Evolutionary conservation across 2,113 vertebrate species (phyloP).

Genomic region (Anhinga anhinga): DNA sequence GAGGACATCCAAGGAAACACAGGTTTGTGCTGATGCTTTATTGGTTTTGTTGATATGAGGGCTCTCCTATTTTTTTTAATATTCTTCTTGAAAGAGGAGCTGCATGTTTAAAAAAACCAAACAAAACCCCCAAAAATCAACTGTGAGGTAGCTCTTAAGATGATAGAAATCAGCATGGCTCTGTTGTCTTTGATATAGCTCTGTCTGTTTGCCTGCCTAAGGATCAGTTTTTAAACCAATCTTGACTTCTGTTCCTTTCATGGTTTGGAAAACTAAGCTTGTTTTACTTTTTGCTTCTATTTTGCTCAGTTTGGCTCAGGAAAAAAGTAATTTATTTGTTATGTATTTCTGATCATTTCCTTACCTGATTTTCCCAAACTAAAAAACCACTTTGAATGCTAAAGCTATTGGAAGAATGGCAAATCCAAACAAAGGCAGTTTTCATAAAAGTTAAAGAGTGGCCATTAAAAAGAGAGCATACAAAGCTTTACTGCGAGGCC

Average conservation of each 20-base stretch:
- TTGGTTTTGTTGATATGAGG: not conserved
- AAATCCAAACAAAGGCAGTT: not conserved
- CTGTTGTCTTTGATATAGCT: not conserved
- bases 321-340: not conserved
- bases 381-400: not conserved
- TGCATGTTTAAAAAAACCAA: not conserved
- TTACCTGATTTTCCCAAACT: not conserved
- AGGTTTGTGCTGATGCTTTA: conserved; percentile 73
- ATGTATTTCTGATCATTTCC: not conserved
- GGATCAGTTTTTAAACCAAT: not conserved
- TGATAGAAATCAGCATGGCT: not conserved
- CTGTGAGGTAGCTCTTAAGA: not conserved
- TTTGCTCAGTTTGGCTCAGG: not conserved
- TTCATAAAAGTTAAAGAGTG: not conserved
- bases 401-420: not conserved
- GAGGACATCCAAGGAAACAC: conserved; percentile 83
- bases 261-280: not conserved
- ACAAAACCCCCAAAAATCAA: not conserved
- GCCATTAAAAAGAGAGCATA: not conserved
- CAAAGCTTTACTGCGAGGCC: not conserved
- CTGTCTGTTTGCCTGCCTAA: not conserved
- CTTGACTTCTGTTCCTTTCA: not conserved
- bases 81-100: not conserved
- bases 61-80: not conserved
- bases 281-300: not conserved